These are phyloP conservation scores for Sphecodes monilicornis DNA, from an alignment of 2,888 invertebrate species.

Conservation along the genomic window DNA sequence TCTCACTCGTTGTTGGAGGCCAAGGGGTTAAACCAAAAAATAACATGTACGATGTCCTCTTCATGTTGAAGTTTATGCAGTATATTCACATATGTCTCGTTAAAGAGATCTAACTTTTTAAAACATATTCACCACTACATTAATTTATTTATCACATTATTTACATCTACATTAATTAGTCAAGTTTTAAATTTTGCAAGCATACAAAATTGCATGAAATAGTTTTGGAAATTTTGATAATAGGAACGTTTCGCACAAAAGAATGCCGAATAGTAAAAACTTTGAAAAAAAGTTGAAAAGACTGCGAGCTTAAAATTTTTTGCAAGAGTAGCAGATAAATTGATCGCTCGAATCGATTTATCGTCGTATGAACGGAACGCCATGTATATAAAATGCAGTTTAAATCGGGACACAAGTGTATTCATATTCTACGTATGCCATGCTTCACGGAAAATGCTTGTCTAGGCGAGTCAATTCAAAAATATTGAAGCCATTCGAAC, in stretches of 20 bases:
- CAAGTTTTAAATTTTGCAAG: background rate
- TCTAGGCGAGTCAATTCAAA: background rate
- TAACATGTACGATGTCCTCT: too few species aligned
- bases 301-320: background rate
- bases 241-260: background rate
- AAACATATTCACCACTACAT: too few species aligned
- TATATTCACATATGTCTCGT: too few species aligned
- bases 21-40: too few species aligned
- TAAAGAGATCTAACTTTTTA: too few species aligned
- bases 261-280: background rate
- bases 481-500: constrained; percentile 1
- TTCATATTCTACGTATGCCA: background rate
- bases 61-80: too few species aligned
- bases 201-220: background rate
- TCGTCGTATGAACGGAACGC: background rate
- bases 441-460: background rate
- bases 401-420: background rate
- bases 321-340: background rate
- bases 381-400: background rate
- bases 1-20: too few species aligned
- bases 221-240: background rate
- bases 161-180: too few species aligned
- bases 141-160: too few species aligned
- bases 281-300: background rate
- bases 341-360: background rate